Percentiles rank a stretch among this genome's conserved stretches.
Evolutionary conservation across 2,888 invertebrate species (phyloP).

Genomic region (Leucozona laternaria): DNA sequence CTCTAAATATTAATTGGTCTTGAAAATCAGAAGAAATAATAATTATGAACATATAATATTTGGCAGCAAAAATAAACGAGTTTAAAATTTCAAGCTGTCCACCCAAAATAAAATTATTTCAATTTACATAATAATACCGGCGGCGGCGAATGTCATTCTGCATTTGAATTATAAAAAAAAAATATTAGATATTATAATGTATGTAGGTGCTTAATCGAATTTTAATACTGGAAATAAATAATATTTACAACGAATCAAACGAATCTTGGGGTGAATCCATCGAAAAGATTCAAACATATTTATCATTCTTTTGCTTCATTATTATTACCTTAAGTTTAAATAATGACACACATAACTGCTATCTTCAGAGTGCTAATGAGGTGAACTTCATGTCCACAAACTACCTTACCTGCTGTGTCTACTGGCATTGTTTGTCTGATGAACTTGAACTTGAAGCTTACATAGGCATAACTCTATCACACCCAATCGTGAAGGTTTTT

Average conservation of each 20-base stretch:
- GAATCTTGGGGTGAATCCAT: neutral
- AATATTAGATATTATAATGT: neutral
- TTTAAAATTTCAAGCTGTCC: conserved; percentile 22
- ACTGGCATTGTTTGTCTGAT: neutral
- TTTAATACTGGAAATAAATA: neutral
- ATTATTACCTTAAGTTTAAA: neutral
- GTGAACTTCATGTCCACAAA: neutral
- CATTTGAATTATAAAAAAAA: neutral
- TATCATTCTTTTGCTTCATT: neutral
- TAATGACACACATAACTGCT: conserved; percentile 1
- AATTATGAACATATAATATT: conserved; percentile 26
- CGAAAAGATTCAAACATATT: neutral
- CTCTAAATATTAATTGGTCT: conserved; percentile 25
- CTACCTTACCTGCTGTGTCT: neutral
- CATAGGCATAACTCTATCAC: neutral
- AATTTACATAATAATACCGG: conserved; percentile 5
- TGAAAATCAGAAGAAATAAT: conserved; percentile 29
- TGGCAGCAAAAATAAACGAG: conserved; percentile 34
- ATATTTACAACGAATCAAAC: neutral
- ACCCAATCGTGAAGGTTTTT: conserved; percentile 22
- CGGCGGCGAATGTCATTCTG: neutral
- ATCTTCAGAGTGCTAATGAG: conserved; percentile 8
- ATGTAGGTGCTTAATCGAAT: neutral
- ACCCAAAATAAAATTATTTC: conserved; percentile 15
- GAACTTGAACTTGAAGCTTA: conserved; percentile 25